Evolutionary conservation across 1,140 invertebrate genomes (phyloP), one percentile per base, ranked within the genome.

Genomic region (Rhagoletis zephyria): DNA sequence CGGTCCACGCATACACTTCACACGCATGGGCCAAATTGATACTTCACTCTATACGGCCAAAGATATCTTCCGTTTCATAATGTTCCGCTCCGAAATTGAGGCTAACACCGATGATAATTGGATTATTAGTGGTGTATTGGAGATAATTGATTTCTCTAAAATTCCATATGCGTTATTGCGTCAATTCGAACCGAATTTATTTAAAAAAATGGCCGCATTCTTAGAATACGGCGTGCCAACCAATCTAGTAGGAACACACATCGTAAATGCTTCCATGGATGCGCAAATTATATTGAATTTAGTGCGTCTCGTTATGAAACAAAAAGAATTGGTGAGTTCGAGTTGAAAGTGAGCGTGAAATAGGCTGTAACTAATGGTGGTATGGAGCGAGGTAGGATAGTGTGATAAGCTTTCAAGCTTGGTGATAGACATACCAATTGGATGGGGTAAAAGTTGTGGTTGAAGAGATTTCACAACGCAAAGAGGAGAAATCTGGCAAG

Each of bases 191-290:
- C 91, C 94, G 0, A 90, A 90, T 3, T 86, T 94, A 85, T 90
- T 95, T 59, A 93, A 93, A 89, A 94, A 94, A 89, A 93, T 95
- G 91, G 89, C 91, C 45, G 90, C 91, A 7, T 90, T 92, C 64
- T 88, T 90, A 42, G 90, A 95, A 94, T 93, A 94, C 85, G 95
- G 93, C 42, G 94, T 94, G 89, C 94, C 94, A 14, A 90, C 94
- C 61, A 93, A 94, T 89, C 92, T 94, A 45, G 93, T 94, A 89
- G 93, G 92, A 86, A 93, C 94, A 16, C 94, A 95, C 89, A 93
- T 94, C 86, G 91, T 95, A 19, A 93, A 95, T 88, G 91, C 93
- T 4, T 94, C 94, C 14, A 88, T 90, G 30, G 93, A 93, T 63
- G 92, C 91, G 3, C 91, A 91, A 88, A 90, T 92, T 56, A 90